Base-by-base conservation (phyloP, 2,888 invertebrate genomes). In the Apamea anceps region DNA sequence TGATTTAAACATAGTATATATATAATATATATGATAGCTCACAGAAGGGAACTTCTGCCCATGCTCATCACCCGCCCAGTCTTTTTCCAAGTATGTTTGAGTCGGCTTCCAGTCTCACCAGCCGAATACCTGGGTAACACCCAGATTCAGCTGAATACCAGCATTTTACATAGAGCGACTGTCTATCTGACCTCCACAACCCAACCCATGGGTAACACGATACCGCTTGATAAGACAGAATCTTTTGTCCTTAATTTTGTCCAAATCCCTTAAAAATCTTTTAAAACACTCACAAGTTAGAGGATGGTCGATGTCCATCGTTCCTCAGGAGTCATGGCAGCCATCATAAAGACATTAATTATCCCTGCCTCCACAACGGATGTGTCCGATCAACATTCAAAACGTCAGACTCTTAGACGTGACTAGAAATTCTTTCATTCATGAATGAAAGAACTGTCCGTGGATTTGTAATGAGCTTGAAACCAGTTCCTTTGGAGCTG, bases 271-370 rank as follows among this genome's bases (percentile, higher is more conserved):
- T 18, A 18, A 2, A 13, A 4, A 25, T 25, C 57, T 60, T 60
- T 57, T 5, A n/a, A 25, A 57, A 10, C 57, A 25, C 3, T 13
- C 25, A n/a, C 6, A 62, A 32, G 15, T 8, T 10, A 32, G 32
- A 63, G 65, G 65, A 65, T 5, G 6, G 12, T 21, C 21, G 21
- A 65, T 25, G 25, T 65, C 10, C 32, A 18, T 32, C 32, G 21
- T 25, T 21, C 37, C 10, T 37, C 32, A 21, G 32, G 15, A 45
- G 0, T 42, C 51, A 77, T 4, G 25, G 18, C 48, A 42, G 42
- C 13, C 25, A 51, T 42, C 57, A 71, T 85, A 32, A 15, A 84
- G 70, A 63, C 71, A 85, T 80, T 81, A 72, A 85, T 83, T 83
- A 81, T 63, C 67, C 54, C 48, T 25, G 18, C 18, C 18, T 10